Percentiles rank a stretch among this genome's conserved stretches.
Evolutionary conservation across 2,113 vertebrate genomes (phyloP).

Genomic region (Glaucomys volans): DNA sequence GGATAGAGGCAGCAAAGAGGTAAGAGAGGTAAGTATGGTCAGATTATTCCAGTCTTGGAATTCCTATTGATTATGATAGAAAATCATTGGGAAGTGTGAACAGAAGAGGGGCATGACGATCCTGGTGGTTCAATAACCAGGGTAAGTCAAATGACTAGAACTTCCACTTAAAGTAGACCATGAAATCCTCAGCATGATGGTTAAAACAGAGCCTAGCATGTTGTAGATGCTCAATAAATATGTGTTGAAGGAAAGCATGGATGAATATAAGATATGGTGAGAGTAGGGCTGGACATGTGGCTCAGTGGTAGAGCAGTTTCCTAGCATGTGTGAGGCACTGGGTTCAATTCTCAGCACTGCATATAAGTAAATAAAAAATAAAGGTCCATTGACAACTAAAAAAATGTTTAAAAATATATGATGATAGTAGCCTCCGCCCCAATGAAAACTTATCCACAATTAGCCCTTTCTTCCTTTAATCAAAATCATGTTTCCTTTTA

Average conservation of each 20-base stretch:
- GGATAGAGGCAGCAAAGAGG: neutral
- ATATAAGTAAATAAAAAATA: too few species aligned
- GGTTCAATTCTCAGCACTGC: too few species aligned
- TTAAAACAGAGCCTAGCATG: neutral
- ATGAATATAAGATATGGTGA: neutral
- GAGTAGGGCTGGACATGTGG: neutral
- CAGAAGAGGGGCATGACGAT: neutral
- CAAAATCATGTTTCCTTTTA: constrained; percentile 8
- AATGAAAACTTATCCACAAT: neutral
- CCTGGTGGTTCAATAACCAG: neutral
- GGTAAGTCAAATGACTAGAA: neutral
- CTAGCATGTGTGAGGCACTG: too few species aligned
- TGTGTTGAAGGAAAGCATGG: neutral
- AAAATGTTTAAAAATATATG: neutral
- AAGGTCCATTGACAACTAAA: too few species aligned
- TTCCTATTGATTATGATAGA: neutral
- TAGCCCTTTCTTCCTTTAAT: neutral
- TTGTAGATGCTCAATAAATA: neutral
- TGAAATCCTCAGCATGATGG: neutral
- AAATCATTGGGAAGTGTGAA: neutral
- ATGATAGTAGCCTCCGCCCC: neutral
- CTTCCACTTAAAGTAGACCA: neutral
- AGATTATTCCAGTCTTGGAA: neutral
- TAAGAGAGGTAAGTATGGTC: neutral
- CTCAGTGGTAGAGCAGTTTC: too few species aligned